Base-by-base conservation (phyloP, 2,888 invertebrate genomes). In the Neria commutata region DNA sequence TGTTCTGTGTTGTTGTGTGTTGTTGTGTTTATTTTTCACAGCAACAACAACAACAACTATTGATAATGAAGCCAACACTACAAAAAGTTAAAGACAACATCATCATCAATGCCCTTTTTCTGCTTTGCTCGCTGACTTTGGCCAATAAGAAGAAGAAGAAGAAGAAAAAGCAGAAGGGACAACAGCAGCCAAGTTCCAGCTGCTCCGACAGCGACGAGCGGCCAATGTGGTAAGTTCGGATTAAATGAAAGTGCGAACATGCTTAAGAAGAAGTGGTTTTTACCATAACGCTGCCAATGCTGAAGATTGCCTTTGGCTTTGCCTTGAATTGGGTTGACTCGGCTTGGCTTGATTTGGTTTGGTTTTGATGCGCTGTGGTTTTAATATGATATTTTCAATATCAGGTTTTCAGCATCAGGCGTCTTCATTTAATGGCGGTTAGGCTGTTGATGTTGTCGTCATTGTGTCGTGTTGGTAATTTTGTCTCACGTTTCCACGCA, bases 191-290 rank as follows among this genome's bases (percentile, higher is more conserved):
- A n/a, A n/a, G n/a, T n/a, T n/a, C n/a, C 26, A 21, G 25, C 23
- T 25, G 47, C 26, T 33, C 2, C 3, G 24, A 24, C 19, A 50
- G 33, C 25, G n/a, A 45, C 25, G 16, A 21, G 17, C 49, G n/a
- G 2, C 33, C 8, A 46, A 23, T 29, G 56, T 26, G 48, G 29
- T 48, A 26, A 48, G 48, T 29, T 19, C 33, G 62, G 62, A 60
- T 60, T 60, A 58, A 60, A 60, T 55, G 60, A 63, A 63, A 60
- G 60, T 63, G 60, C 60, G 58, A 63, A 63, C 54, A 60, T 47
- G 63, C 45, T 56, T 48, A 61, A 56, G 51, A 61, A 56, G 51
- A 37, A 40, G 46, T 57, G 51, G 51, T 48, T 42, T 42, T 42
- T 42, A 19, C 42, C 42, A 42, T 19, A 17, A 29, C 29, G 29